Conservation (phyloP, 2,888 invertebrate species). For the Zaprionus bogoriensis region DNA sequence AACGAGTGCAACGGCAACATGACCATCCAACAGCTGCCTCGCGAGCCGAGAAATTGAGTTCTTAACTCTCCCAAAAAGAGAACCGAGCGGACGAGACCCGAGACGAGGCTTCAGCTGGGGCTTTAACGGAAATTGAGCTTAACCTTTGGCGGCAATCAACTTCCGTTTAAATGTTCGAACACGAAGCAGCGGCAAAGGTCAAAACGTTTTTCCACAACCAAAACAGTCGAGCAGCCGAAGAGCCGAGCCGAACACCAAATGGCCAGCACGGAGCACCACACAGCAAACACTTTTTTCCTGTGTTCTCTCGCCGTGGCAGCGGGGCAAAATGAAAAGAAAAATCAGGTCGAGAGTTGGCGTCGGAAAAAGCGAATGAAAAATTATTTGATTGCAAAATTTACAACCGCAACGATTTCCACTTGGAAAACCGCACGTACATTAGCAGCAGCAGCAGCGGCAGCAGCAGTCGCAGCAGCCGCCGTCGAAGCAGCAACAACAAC, state of each 20-base stretch:
- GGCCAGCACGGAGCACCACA: slow-evolving; percentile 5
- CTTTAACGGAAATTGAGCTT: slow-evolving; percentile 76
- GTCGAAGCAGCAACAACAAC: slow-evolving; percentile 31
- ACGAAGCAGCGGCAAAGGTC: slow-evolving; percentile 71
- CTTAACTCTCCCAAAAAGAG: slow-evolving; percentile 43
- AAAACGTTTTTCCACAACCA: slow-evolving; percentile 63
- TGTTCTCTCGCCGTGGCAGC: slow-evolving; percentile 9
- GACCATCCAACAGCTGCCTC: slow-evolving; percentile 53
- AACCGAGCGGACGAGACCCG: background rate
- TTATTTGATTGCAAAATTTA: slow-evolving; percentile 77
- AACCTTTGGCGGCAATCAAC: slow-evolving; percentile 77
- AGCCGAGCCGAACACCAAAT: background rate
- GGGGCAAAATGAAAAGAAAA: slow-evolving; percentile 72
- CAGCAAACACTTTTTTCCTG: slow-evolving; percentile 50
- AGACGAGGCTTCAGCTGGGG: slow-evolving; percentile 24
- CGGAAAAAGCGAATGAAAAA: slow-evolving; percentile 70
- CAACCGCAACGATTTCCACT: slow-evolving; percentile 73
- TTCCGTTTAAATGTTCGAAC: slow-evolving; percentile 79
- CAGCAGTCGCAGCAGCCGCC: slow-evolving; percentile 26
- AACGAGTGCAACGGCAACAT: slow-evolving; percentile 18
- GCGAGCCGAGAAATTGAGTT: slow-evolving; percentile 58
- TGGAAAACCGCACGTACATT: slow-evolving; percentile 59
- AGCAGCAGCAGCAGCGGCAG: slow-evolving; percentile 31
- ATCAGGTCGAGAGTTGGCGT: slow-evolving; percentile 74
- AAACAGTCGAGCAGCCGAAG: background rate